Base-by-base conservation (phyloP, 2,113 vertebrate species). In the Planiliza haematocheilus region DNA sequence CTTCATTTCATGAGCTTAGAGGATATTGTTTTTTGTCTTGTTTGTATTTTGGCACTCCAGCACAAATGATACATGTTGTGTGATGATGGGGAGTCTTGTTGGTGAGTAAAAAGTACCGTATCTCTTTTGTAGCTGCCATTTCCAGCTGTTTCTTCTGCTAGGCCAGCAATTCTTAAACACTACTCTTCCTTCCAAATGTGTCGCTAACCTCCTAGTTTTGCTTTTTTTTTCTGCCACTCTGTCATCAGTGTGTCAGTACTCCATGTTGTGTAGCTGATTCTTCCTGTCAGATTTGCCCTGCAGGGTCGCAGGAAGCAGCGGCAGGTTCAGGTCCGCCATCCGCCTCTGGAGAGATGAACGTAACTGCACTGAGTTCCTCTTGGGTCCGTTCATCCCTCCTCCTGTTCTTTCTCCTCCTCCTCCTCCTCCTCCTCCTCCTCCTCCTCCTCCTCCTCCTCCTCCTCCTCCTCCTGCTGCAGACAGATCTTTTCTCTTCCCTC, bases 361-460 rank as follows among this genome's bases (percentile, higher is more conserved):
- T 67, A 95, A 53, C 63, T 94, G 93, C 65, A 90, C 74, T 2
- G 90, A 86, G 79, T 94, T 96, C 88, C 91, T 94, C 61, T 92
- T 95, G n/a, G 21, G 69, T 56, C 89, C 92, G 1, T 36, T 88
- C 21, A 59, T 85, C 8, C 69, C 87, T 64, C 70, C 83, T 41
- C 84, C 88, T 53, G 83, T 61, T 13, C 56, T 13, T 84, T 45
- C 62, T 72, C 81, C 50, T 60, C 56, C 48, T 20, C 17, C 93
- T 70, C 90, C 88, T 85, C 81, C 84, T 92, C 85, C 24, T 36
- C 83, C 55, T 67, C 61, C 74, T 5, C 73, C 60, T 62, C 77
- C 61, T 51, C 81, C 50, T 60, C 56, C 48, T 20, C 17, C 93
- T 70, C 90, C 88, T 85, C 81, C 84, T 92, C 85, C 24, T 36